Percentiles rank a stretch among this genome's conserved stretches.
Evolutionary conservation across 30 jellyfish, hydroid and myxozoan species (phyloP).

Genomic region (Chrysaora quinquecirrha): DNA sequence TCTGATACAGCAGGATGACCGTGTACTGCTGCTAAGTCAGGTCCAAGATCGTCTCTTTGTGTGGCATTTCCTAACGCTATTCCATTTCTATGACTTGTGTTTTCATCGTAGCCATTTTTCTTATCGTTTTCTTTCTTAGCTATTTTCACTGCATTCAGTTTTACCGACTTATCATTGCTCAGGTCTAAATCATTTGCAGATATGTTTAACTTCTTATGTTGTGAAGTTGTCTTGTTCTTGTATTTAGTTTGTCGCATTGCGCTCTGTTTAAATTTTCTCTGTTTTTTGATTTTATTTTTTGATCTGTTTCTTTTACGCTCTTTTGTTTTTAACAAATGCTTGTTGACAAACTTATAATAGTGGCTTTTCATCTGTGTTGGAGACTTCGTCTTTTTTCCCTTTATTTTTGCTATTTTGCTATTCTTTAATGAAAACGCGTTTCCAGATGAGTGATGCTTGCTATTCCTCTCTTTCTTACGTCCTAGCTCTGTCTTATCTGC

Average conservation of each 20-base stretch:
- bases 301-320: background rate
- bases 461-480: background rate
- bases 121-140: background rate
- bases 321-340: background rate
- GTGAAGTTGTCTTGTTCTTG: background rate
- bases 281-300: no score
- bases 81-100: background rate
- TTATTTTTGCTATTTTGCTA: no score
- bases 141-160: background rate
- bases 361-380: background rate
- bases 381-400: background rate
- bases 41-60: constrained; percentile 15
- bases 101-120: background rate
- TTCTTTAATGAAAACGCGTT: background rate
- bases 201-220: no score
- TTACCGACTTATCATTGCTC: background rate
- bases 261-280: no score
- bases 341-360: no score
- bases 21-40: constrained; percentile 64
- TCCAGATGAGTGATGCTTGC: no score
- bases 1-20: constrained; percentile 69
- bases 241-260: background rate
- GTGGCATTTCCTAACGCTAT: background rate
- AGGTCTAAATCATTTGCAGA: background rate
- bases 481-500: background rate